Conservation (phyloP, 1,140 invertebrate genomes). For the Dendroctonus ponderosae region DNA sequence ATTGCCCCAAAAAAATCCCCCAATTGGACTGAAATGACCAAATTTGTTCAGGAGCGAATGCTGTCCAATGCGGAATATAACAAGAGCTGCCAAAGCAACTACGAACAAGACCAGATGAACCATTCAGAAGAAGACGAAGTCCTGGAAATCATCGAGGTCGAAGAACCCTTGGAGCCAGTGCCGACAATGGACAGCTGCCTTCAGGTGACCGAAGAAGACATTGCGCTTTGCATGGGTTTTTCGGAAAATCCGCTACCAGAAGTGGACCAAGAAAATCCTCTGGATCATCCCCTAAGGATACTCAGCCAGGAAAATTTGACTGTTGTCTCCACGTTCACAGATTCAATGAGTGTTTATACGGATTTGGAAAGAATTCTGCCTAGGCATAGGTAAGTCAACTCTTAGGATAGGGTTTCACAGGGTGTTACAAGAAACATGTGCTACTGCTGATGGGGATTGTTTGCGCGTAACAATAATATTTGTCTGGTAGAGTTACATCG, state of each 20-base stretch:
- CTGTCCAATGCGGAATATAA: conserved; percentile 58
- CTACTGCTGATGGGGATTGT: not conserved
- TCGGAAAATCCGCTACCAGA: conserved; percentile 69
- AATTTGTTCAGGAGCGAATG: conserved; percentile 53
- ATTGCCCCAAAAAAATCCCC: not conserved
- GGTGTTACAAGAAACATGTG: no score
- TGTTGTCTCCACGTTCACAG: conserved; percentile 82
- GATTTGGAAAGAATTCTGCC: conserved; percentile 64
- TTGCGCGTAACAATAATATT: not conserved
- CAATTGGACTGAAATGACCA: not conserved
- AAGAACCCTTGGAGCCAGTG: conserved; percentile 75
- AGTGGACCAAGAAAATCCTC: conserved; percentile 61
- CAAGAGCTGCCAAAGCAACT: conserved; percentile 41
- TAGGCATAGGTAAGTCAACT: conserved; percentile 36
- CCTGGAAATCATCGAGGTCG: conserved; percentile 78
- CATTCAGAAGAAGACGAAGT: conserved; percentile 64
- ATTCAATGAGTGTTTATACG: conserved; percentile 74
- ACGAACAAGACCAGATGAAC: conserved; percentile 43
- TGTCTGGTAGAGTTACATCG: not conserved
- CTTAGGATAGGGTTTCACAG: no score
- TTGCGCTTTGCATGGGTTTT: conserved; percentile 79
- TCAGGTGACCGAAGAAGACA: conserved; percentile 87
- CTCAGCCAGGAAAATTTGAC: conserved; percentile 88
- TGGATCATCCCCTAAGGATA: conserved; percentile 81
- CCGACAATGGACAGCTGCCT: conserved; percentile 80